A percentile compares a stretch with the other conserved stretches of the same genome.
Conservation (phyloP, 2,113 vertebrate genomes). For the Dromas ardeola region DNA sequence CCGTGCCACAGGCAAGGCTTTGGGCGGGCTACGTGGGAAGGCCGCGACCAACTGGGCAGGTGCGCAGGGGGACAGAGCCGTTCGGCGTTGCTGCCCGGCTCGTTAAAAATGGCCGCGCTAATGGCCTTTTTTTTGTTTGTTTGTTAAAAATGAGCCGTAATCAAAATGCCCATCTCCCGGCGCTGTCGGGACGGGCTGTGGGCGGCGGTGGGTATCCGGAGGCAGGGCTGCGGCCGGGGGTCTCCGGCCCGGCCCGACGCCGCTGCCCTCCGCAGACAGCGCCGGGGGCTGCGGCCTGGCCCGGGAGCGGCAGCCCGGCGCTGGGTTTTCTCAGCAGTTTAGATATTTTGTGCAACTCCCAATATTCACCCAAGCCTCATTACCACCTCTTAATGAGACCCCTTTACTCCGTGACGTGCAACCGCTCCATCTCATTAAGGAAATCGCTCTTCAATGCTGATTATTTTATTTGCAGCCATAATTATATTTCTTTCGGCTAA, state of each 20-base stretch:
- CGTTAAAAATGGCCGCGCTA: not conserved
- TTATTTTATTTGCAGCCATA: slow-evolving; percentile 99
- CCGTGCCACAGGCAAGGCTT: not conserved
- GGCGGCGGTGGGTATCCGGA: not conserved
- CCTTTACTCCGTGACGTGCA: slow-evolving; percentile 96
- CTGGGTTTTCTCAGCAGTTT: slow-evolving; percentile 1
- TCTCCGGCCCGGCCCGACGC: not conserved
- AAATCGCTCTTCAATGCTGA: slow-evolving; percentile 99
- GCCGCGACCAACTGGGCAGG: too few relatives aligned
- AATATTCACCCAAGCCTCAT: slow-evolving; percentile 93
- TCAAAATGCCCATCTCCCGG: not conserved
- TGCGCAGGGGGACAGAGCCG: too few relatives aligned
- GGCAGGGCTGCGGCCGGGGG: not conserved
- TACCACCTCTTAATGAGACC: slow-evolving; percentile 94
- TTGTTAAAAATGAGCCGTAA: not conserved
- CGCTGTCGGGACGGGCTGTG: not conserved
- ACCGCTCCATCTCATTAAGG: slow-evolving; percentile 98
- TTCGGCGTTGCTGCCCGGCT: too few relatives aligned
- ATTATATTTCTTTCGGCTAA: slow-evolving; percentile 99
- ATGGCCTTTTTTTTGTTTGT: not conserved
- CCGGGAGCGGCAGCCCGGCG: not conserved
- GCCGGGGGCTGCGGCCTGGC: not conserved
- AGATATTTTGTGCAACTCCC: slow-evolving; percentile 69
- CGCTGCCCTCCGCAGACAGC: too few relatives aligned
- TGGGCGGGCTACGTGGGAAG: not conserved